phyloP scores from a whole-genome alignment of 2,797 vertebrate species.

The Macropodus opercularis region DNA sequence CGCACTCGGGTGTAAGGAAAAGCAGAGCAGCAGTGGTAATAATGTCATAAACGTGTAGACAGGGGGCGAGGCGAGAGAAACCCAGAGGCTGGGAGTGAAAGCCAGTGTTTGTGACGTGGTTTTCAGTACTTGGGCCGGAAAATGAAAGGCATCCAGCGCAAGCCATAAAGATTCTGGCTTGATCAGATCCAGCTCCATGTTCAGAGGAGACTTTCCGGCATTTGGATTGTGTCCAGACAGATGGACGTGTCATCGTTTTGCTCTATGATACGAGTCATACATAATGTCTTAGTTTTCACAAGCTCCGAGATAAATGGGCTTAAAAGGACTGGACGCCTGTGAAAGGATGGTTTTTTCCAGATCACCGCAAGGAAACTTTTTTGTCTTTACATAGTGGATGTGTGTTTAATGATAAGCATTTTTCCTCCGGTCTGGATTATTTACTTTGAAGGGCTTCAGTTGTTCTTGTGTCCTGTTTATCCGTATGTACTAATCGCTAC shows the following conservation, averaged over 20 bases:
- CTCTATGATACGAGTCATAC: neutral
- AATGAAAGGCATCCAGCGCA: conserved; percentile 20
- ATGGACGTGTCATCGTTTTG: conserved; percentile 22
- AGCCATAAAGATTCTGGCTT: conserved; percentile 25
- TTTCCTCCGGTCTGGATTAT: conserved; percentile 4
- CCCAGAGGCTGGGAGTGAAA: conserved; percentile 38
- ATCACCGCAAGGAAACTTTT: conserved; percentile 32
- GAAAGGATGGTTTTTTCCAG: conserved; percentile 13
- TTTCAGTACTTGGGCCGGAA: conserved; percentile 17
- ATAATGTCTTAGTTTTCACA: conserved; percentile 18
- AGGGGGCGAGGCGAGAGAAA: conserved; percentile 14
- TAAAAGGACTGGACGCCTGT: conserved; percentile 5
- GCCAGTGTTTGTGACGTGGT: conserved; percentile 64
- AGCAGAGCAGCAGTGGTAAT: neutral
- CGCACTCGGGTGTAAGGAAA: neutral
- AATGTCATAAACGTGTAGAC: conserved; percentile 9
- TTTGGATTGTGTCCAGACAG: conserved; percentile 30
- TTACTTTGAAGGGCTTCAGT: neutral
- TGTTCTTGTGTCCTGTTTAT: conserved; percentile 5
- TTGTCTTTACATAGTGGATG: conserved; percentile 2
- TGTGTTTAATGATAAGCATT: conserved; percentile 13
- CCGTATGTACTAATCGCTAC: neutral
- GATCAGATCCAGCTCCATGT: neutral
- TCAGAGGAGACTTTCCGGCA: conserved; percentile 11
- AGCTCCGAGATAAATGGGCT: conserved; percentile 22